Evolutionary conservation across 2,888 invertebrate genomes (phyloP), one percentile per base, ranked within the genome.

Genomic region (Parasteatoda lunata): DNA sequence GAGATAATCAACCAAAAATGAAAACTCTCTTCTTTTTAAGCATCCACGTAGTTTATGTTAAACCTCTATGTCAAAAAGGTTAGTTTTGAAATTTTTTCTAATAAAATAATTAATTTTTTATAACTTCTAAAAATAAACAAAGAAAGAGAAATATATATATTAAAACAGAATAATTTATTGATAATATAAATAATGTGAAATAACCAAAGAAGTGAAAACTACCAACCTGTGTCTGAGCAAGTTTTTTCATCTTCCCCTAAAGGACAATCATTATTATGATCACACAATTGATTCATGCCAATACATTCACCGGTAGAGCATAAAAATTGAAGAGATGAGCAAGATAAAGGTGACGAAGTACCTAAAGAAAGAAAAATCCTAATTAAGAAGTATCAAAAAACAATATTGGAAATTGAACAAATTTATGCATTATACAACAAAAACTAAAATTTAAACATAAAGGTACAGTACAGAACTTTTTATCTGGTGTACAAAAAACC

Each of bases 261-360:
- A 0, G 93, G 92, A 91, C 95, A 97, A 90, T 96, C 95, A 64
- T 93, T 92, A 9, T 93, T 93, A 0, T 94, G 94, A 91, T 97
- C 94, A 91, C 96, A 97, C 54, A 83, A 73, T 64, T 77, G 84
- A n/a, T 51, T 73, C 47, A 80, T 52, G 51, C 81, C 64, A 64
- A 89, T 84, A 59, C 89, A 89, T 88, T 89, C 89, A 5, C 89
- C 89, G 69, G 84, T 87, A n/a, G 73, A 73, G 77, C 90, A 90
- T 30, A 79, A 70, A 59, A 89, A 90, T 15, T 89, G 88, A 13
- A 85, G 80, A 4, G 89, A 47, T 5, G 76, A 71, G 86, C 91
- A 91, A 3, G 89, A 86, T 7, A 89, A 68, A 71, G 89, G 84
- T 11, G 64, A 47, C 4, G 72, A 15, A 13, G 81, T 45, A 54